Evolutionary conservation across 2,888 invertebrate species (phyloP), one percentile per base, ranked within the genome.

Genomic region (Keiferia lycopersicella): DNA sequence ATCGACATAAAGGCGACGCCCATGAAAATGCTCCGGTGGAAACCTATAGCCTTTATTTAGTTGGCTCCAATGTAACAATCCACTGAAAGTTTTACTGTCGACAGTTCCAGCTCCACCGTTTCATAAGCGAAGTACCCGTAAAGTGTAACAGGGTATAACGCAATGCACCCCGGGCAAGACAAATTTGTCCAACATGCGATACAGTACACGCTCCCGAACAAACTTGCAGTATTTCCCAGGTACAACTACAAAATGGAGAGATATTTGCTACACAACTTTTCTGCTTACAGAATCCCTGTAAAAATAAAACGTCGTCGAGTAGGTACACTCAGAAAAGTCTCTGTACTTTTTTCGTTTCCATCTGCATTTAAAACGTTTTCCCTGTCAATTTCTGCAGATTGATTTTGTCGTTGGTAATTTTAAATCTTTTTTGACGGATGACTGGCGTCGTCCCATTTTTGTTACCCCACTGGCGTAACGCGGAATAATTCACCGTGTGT

Each of bases 81-180:
- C 75, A 78, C 81, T 87, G 84, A 85, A 89, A 88, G 83, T 88
- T 89, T 89, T 88, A 89, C 80, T 83, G 82, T 78, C 78, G 75
- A 79, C 78, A 77, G 80, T 85, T 81, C 73, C 77, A 77, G 75
- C 73, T 73, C 68, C 74, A 73, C 78, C 71, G 77, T 84, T 84
- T 80, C 82, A 84, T 85, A 86, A 83, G 82, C 81, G 75, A 72
- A 78, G 73, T 74, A 77, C 74, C 65, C 73, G 76, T 79, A 82
- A 84, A 84, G 72, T 76, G 75, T 77, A 75, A 75, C 75, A 69
- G 71, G 72, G 74, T 75, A 71, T 74, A 77, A 75, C 73, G 75
- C 76, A 76, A 76, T 81, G 82, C 83, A 82, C 76, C 74, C 70
- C 68, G 66, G 71, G 73, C 71, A 77, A 79, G 79, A 83, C 76